These are phyloP conservation scores for Brachionus koreanus DNA, from an alignment of 1,140 invertebrate genomes.

Conservation along the genomic window DNA sequence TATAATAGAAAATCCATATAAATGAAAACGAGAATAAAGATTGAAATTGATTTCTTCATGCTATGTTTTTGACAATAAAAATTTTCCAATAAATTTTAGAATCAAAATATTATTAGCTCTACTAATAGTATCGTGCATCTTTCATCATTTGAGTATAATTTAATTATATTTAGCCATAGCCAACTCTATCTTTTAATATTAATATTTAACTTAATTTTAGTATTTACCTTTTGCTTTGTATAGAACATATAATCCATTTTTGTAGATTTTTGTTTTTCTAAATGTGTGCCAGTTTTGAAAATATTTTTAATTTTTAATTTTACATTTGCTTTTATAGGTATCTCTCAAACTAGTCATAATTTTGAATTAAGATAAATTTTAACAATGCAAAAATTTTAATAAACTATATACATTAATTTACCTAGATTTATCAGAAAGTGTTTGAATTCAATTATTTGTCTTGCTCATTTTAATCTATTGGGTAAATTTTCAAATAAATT, in stretches of 20 bases:
- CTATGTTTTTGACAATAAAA: too few species aligned
- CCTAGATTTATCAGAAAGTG: neutral
- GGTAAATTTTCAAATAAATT: neutral
- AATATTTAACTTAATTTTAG: too few species aligned
- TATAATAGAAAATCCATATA: too few species aligned
- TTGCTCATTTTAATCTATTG: neutral
- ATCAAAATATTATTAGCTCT: too few species aligned
- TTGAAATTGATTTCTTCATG: too few species aligned
- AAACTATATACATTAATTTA: neutral
- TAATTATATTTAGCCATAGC: too few species aligned
- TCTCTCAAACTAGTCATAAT: neutral
- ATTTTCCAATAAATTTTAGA: too few species aligned
- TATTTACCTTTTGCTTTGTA: neutral
- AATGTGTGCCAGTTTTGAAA: neutral
- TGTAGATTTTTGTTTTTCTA: neutral
- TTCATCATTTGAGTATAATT: too few species aligned
- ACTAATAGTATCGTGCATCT: too few species aligned
- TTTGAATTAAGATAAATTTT: neutral
- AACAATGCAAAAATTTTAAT: neutral
- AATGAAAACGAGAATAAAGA: too few species aligned
- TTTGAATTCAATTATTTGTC: neutral
- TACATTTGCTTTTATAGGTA: neutral
- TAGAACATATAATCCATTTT: slow-evolving; percentile 27
- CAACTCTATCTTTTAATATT: too few species aligned
- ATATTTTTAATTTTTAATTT: neutral